phyloP scores from a whole-genome alignment of 2,888 invertebrate genomes.

The Neoscelio sp. region DNA sequence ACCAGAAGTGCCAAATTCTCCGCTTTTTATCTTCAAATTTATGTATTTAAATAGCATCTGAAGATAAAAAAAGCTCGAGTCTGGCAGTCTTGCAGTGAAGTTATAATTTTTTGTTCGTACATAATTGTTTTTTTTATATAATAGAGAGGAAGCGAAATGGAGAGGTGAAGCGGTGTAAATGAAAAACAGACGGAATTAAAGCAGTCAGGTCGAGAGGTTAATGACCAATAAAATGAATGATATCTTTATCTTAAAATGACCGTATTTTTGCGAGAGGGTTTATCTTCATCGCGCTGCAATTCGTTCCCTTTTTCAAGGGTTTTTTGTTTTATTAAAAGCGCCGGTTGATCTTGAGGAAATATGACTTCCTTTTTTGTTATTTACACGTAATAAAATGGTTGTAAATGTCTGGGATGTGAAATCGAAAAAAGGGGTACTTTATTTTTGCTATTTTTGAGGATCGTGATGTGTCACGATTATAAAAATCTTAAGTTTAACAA shows the following conservation, averaged over 20 bases:
- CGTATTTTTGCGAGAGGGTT: constrained; percentile 26
- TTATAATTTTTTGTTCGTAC: constrained; percentile 23
- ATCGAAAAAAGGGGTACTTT: too few species aligned
- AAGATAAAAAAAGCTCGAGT: neutral
- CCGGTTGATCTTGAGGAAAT: constrained; percentile 8
- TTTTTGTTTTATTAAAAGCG: constrained; percentile 8
- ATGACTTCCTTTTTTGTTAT: constrained; percentile 12
- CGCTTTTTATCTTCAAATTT: too few species aligned
- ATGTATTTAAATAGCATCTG: too few species aligned
- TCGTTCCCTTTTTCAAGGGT: constrained; percentile 6
- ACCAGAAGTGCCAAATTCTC: too few species aligned
- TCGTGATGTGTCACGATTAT: too few species aligned
- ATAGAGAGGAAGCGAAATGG: constrained; percentile 12
- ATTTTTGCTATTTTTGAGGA: too few species aligned
- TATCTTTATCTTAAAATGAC: constrained; percentile 28
- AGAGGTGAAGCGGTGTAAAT: constrained; percentile 7
- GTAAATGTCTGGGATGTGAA: constrained; percentile 6
- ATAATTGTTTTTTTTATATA: constrained; percentile 11
- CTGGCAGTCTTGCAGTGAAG: constrained; percentile 9
- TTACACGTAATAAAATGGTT: constrained; percentile 15
- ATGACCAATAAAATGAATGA: constrained; percentile 39
- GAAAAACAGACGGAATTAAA: constrained; percentile 34
- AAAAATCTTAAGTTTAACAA: too few species aligned
- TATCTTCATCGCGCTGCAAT: constrained; percentile 1
- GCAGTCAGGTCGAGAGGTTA: constrained; percentile 21